Percentiles rank a stretch among this genome's conserved stretches.
phyloP scores from a whole-genome alignment of 53 echinoderm and acorn worm species.

The Actinopyga echinites region DNA sequence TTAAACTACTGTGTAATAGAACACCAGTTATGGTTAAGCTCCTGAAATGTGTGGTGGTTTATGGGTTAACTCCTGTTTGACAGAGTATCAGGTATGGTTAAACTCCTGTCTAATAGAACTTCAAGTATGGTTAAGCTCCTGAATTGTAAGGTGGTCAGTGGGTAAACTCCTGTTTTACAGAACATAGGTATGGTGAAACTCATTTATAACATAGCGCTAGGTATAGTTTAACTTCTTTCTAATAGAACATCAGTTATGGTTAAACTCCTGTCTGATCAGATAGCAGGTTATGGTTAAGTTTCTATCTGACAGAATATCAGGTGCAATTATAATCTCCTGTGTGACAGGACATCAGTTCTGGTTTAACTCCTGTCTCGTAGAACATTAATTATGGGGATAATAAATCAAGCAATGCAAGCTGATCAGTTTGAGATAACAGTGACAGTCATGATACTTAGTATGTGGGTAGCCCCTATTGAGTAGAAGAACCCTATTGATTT shows the following conservation, averaged over 20 bases:
- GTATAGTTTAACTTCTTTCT: constrained; percentile 57
- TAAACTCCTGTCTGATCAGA: no score
- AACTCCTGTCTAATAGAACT: no score
- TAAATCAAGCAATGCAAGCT: no score
- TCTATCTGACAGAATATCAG: background rate
- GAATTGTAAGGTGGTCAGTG: background rate
- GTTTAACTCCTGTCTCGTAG: constrained; percentile 66
- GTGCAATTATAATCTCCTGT: constrained; percentile 80
- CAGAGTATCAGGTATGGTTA: background rate
- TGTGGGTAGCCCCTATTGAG: no score
- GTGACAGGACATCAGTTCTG: constrained; percentile 55
- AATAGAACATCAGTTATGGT: background rate
- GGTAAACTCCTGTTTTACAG: constrained; percentile 78
- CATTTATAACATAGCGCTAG: background rate
- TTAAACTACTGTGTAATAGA: background rate
- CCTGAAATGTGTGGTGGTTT: constrained; percentile 54
- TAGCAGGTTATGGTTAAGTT: no score
- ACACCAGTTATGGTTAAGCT: constrained; percentile 19
- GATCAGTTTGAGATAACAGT: no score
- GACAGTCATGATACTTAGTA: no score
- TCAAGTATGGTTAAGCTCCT: no score
- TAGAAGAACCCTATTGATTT: no score
- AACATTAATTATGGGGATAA: no score
- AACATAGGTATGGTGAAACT: constrained; percentile 58
- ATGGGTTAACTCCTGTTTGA: constrained; percentile 79